These are phyloP conservation scores for Chamaea fasciata DNA, from an alignment of 2,113 vertebrate species.

Conservation along the genomic window DNA sequence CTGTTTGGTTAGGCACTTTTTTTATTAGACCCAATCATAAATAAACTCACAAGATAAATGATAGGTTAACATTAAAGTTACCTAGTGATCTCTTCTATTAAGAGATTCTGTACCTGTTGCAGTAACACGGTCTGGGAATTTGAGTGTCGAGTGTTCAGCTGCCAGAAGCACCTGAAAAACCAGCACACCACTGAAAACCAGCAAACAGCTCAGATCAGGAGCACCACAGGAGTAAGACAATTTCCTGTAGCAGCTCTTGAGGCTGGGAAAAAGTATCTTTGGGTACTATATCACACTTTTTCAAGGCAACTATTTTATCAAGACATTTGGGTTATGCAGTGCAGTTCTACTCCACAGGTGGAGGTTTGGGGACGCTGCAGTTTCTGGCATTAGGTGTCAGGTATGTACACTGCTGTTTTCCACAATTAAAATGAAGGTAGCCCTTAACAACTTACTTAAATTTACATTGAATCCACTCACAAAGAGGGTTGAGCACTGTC, in stretches of 20 bases:
- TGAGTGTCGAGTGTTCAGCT: neutral
- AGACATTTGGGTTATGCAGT: neutral
- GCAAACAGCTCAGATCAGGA: neutral
- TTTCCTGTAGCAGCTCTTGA: neutral
- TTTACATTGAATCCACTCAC: neutral
- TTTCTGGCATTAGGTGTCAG: neutral
- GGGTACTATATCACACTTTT: neutral
- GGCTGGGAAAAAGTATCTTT: neutral
- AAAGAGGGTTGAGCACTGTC: neutral
- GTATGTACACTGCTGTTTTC: accelerated
- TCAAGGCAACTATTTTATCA: neutral
- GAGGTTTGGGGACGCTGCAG: neutral
- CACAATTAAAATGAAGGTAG: neutral
- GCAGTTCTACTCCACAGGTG: neutral
- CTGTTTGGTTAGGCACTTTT: neutral
- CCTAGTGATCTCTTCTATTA: neutral
- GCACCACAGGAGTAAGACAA: neutral
- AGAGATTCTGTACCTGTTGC: neutral
- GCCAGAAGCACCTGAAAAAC: neutral
- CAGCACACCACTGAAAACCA: neutral
- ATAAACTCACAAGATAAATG: neutral
- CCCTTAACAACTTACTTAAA: neutral
- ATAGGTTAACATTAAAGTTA: neutral
- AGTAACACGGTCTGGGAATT: neutral
- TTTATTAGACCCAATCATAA: neutral